Evolutionary conservation across 2,888 invertebrate genomes (phyloP), one percentile per base, ranked within the genome.

Genomic region (Synanthedon formicaeformis): DNA sequence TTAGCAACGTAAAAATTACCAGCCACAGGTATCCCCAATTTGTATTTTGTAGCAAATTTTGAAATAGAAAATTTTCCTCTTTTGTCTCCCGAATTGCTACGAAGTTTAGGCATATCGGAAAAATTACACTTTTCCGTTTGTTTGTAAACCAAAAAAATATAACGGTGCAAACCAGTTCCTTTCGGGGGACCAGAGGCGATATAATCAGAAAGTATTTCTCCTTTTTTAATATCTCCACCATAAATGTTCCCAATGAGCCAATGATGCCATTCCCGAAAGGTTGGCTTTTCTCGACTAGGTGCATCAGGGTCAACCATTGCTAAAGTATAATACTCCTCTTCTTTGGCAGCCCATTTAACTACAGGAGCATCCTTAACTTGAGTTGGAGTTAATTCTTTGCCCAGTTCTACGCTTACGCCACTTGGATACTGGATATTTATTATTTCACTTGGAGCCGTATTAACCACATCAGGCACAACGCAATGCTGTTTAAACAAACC

Each of bases 201-300:
- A 66, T 94, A 94, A 56, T 90, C 91, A 13, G 91, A 86, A 14
- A 93, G 75, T 14, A 87, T 82, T 68, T 93, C 92, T 27, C 93
- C 92, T 60, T 89, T 88, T 12, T 70, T 69, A 49, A 94, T 65
- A 58, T 92, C 88, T 53, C 78, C 80, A 34, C 91, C 92, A 10
- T 90, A 90, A 65, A 94, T 92, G 67, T 95, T 94, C 16, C 90
- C 92, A 34, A 94, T 90, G 11, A 94, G 77, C 94, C 94, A 94
- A 73, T 95, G 94, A 62, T 92, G 91, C 90, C 92, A 93, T 78
- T 94, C 93, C 27, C 92, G 84, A 60, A 89, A 90, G 58, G 88
- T 91, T 0, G 93, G 94, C 53, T 90, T 89, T 57, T 88, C 83
- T 40, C 93, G 88, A 62, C 91, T 92, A 4, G 94, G 94, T 1